Evolutionary conservation across 2,113 vertebrate genomes (phyloP).

Genomic region (Eupsittula cactorum): DNA sequence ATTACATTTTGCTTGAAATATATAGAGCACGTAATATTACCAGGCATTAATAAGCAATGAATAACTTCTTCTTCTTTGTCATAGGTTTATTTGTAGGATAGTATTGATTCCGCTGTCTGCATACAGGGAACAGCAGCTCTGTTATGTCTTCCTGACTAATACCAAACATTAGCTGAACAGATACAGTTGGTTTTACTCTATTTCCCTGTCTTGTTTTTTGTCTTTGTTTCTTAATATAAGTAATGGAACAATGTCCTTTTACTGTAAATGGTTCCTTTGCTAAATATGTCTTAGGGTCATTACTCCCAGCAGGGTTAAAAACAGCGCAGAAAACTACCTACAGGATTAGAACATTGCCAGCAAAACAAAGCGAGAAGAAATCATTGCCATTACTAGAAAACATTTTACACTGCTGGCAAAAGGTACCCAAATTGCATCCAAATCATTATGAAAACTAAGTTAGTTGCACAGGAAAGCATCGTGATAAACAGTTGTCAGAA

Average conservation of each 20-base stretch:
- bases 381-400: background rate
- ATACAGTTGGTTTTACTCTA: conserved; percentile 22
- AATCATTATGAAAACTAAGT: background rate
- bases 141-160: conserved; percentile 27
- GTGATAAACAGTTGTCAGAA: background rate
- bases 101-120: conserved; percentile 13
- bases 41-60: background rate
- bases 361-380: conserved; percentile 1
- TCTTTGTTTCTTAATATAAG: conserved; percentile 13
- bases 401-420: background rate
- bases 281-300: conserved; percentile 16
- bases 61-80: background rate
- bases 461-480: background rate
- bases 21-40: background rate
- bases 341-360: background rate
- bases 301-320: conserved; percentile 42
- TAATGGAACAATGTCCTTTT: conserved; percentile 42
- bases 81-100: conserved; percentile 11
- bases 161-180: background rate
- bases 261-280: conserved; percentile 16
- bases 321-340: background rate
- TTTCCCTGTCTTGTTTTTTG: background rate
- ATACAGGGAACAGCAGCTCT: background rate
- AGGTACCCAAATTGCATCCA: background rate
- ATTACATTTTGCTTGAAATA: conserved; percentile 9